phyloP scores from a whole-genome alignment of 2,113 vertebrate genomes.

The Sprattus sprattus region DNA sequence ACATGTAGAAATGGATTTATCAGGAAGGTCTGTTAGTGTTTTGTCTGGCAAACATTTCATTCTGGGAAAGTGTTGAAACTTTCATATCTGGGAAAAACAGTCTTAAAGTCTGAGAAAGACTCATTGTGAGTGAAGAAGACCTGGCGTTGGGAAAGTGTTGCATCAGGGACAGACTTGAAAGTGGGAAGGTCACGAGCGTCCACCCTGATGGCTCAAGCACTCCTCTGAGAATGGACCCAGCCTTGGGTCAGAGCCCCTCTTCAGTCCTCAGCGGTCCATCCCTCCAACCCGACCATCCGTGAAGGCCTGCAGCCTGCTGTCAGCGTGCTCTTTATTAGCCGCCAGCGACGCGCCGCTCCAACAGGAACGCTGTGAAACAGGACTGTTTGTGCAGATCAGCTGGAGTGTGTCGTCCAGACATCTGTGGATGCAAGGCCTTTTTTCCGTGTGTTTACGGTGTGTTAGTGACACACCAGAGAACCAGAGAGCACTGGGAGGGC shows the following conservation, averaged over 20 bases:
- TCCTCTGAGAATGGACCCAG: background rate
- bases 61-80: background rate
- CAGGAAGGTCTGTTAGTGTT: background rate
- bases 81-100: background rate
- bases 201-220: background rate
- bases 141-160: background rate
- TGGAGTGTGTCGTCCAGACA: background rate
- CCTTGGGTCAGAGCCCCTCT: background rate
- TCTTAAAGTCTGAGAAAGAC: background rate
- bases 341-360: background rate
- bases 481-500: background rate
- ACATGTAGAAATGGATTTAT: background rate
- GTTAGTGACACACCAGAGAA: constrained; percentile 6
- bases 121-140: background rate
- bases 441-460: background rate
- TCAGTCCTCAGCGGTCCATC: background rate
- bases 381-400: background rate
- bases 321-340: background rate
- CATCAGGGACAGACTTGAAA: background rate
- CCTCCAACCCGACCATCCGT: background rate
- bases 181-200: background rate
- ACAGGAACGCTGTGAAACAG: background rate
- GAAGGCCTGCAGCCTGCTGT: background rate
- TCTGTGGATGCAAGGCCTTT: background rate
- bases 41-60: background rate